These are phyloP conservation scores for Anguilla megastoma DNA, from an alignment of 2,797 vertebrate species.

Conservation along the genomic window DNA sequence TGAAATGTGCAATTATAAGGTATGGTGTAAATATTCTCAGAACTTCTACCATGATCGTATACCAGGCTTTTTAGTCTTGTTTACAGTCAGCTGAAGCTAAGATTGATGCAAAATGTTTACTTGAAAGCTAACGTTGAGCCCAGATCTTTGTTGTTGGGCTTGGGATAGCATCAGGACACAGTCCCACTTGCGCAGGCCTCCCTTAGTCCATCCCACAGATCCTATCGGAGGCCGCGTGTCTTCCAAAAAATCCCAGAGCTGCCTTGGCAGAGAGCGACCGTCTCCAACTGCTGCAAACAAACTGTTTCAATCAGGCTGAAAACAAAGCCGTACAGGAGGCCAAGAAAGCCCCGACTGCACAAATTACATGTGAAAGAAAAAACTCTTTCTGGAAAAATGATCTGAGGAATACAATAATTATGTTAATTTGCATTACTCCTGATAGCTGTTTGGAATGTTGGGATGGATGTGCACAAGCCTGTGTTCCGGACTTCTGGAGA, in stretches of 20 bases:
- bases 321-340: conserved; percentile 1
- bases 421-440: conserved; percentile 18
- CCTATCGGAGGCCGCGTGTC: background rate
- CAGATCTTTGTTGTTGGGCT: background rate
- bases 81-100: background rate
- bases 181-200: background rate
- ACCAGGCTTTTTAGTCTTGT: background rate
- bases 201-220: background rate
- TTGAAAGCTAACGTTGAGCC: background rate
- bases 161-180: background rate
- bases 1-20: background rate
- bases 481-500: background rate
- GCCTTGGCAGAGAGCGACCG: background rate
- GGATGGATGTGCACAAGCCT: background rate
- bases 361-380: conserved; percentile 30
- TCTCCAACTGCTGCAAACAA: conserved; percentile 5
- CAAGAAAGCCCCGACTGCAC: background rate
- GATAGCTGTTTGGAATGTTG: background rate
- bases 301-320: conserved; percentile 21
- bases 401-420: conserved; percentile 25
- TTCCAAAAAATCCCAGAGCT: background rate
- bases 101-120: background rate
- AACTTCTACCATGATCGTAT: background rate
- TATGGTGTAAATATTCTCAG: background rate
- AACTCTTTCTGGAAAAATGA: conserved; percentile 9